Evolutionary conservation across 2,888 invertebrate genomes (phyloP).

Genomic region (Apomyelois bistriatella): DNA sequence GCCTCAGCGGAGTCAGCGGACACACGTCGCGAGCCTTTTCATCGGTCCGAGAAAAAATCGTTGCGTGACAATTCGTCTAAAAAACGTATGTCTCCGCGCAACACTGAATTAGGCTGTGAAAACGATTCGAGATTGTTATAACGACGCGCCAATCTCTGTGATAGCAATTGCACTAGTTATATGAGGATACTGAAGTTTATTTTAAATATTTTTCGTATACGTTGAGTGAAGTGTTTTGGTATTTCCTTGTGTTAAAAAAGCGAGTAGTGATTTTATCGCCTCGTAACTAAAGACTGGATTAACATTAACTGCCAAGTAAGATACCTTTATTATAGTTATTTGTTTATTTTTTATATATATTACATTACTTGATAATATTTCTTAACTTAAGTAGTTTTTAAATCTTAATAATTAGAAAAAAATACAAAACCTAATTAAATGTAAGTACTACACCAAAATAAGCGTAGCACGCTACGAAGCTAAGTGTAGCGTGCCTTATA

Average conservation of each 20-base stretch:
- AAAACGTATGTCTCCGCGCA: conserved; percentile 51
- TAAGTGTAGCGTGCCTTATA: no score
- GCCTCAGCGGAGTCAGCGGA: conserved; percentile 73
- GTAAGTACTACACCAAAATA: not conserved
- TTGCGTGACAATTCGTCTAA: conserved; percentile 60
- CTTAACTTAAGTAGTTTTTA: no score
- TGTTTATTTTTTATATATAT: not conserved
- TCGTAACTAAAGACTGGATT: conserved; percentile 31
- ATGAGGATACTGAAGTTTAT: conserved; percentile 61
- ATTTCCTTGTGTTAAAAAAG: conserved; percentile 44
- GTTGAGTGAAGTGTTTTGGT: conserved; percentile 66
- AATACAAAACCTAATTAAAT: conserved; percentile 2
- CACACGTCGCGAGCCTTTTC: conserved; percentile 72
- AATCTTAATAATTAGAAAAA: no score
- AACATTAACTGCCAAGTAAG: conserved; percentile 23
- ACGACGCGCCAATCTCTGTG: conserved; percentile 66
- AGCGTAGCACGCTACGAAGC: no score
- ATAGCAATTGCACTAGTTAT: conserved; percentile 55
- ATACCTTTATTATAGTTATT: not conserved
- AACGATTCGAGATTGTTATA: conserved; percentile 53
- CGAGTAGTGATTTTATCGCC: conserved; percentile 24
- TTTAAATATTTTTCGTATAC: conserved; percentile 43
- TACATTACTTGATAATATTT: no score
- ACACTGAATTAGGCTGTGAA: conserved; percentile 39
- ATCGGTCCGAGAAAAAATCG: conserved; percentile 63